Percentiles rank a stretch among this genome's conserved stretches.
Evolutionary conservation across 2,113 vertebrate species (phyloP).

Genomic region (Thoracochromis brauschi): DNA sequence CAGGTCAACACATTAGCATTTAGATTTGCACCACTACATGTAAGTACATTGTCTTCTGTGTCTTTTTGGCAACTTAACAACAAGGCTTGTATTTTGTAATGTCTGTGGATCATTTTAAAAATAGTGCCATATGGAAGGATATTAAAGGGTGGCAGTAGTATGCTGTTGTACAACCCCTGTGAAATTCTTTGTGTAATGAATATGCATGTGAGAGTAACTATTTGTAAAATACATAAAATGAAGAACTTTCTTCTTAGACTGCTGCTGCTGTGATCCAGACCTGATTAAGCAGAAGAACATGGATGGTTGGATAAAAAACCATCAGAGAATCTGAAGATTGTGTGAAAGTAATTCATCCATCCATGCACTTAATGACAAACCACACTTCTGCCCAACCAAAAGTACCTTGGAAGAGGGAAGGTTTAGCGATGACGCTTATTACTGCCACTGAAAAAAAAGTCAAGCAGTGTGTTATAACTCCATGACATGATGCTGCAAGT

Average conservation of each 20-base stretch:
- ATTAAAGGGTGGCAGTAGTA: background rate
- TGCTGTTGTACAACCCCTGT: fast-evolving
- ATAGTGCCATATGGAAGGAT: background rate
- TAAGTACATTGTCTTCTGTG: background rate
- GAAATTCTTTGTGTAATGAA: background rate
- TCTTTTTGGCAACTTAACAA: background rate
- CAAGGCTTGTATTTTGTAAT: background rate
- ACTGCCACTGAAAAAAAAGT: fast-evolving
- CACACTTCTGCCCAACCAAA: background rate
- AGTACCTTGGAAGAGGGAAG: background rate
- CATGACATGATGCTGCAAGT: background rate
- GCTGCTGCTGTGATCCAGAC: background rate
- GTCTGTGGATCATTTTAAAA: background rate
- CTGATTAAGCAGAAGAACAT: background rate
- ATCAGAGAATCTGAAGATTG: background rate
- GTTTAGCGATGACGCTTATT: background rate
- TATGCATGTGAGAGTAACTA: background rate
- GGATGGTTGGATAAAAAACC: background rate
- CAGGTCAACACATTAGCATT: background rate
- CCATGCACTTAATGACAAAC: background rate
- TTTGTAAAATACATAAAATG: background rate
- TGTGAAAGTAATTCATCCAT: background rate
- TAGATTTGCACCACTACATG: background rate
- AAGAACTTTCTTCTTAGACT: background rate
- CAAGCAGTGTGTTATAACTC: background rate